Base-by-base conservation (phyloP, 2,113 vertebrate genomes). In the Nesoenas mayeri region DNA sequence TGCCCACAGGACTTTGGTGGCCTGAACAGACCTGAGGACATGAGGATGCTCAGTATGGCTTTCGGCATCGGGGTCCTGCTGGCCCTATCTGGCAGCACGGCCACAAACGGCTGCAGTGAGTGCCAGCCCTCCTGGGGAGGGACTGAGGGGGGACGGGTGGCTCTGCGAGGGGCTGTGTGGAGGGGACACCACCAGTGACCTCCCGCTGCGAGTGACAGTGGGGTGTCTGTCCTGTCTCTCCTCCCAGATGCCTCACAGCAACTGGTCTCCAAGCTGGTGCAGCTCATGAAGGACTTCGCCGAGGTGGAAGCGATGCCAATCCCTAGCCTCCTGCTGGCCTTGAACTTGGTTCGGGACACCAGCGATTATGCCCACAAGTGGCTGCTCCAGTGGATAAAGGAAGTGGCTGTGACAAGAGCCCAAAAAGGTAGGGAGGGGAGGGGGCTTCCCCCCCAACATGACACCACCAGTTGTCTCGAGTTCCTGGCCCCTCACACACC, bases 301-400 rank as follows among this genome's bases (percentile, higher is more conserved):
- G 26, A 11, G 3, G 1, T 0, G 12, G 57, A 87, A 0, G 12
- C 16, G 29, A 5, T 2, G 0, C 90, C 97, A 0, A 97, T 98
- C 47, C 98, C 98, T 92, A 98, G 97, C 4, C 1, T 98, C 69
- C 93, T 98, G 77, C 94, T 98, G 53, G 98, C 98, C 82, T 74
- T 98, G 95, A 98, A 96, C 65, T 75, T 98, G 95, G 98, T 67
- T 0, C 82, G 94, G 11, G 57, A 60, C 71, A 40, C 7, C 2
- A 15, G 3, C 2, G 1, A 7, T 5, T 11, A 21, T 2, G 4
- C 40, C 26, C 69, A 56, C 72, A 71, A 91, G 51, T 22, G 54
- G 53, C 90, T 98, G 78, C 94, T 97, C 6, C 11, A 61, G 2
- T 4, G 82, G 62, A 91, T 98, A 36, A 48, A 69, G 40, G 57